A percentile compares a stretch with the other conserved stretches of the same genome.
Evolutionary conservation across 2,113 vertebrate genomes (phyloP).

Genomic region (Columbina picui): DNA sequence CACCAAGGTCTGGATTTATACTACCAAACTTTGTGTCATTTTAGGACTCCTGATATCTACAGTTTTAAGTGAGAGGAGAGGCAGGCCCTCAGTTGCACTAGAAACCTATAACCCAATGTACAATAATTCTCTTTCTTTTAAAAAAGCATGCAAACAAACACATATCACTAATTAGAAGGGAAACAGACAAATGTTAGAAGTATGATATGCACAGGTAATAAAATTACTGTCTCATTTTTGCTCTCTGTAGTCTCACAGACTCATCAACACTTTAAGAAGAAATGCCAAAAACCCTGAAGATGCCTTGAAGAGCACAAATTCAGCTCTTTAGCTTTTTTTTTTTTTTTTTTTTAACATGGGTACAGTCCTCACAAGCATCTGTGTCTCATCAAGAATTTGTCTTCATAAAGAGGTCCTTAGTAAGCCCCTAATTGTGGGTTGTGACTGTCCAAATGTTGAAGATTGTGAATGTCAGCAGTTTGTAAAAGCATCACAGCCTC

Average conservation of each 20-base stretch:
- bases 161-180: background rate
- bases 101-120: background rate
- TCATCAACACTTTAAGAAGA: background rate
- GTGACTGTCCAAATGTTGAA: constrained; percentile 41
- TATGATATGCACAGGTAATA: background rate
- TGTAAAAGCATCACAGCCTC: constrained; percentile 21
- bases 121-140: background rate
- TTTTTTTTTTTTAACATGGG: background rate
- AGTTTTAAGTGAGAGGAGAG: background rate
- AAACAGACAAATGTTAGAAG: background rate
- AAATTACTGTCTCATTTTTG: background rate
- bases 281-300: background rate
- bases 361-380: constrained; percentile 38
- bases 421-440: constrained; percentile 51
- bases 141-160: background rate
- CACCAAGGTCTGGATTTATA: background rate
- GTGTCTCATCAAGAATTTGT: constrained; percentile 57
- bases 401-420: constrained; percentile 23
- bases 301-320: background rate
- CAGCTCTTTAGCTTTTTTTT: background rate
- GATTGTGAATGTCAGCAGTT: constrained; percentile 50
- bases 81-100: background rate
- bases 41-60: background rate
- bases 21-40: background rate
- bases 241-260: background rate